Evolutionary conservation across 2,113 vertebrate species (phyloP).

Genomic region (Hippopotamus amphibius): DNA sequence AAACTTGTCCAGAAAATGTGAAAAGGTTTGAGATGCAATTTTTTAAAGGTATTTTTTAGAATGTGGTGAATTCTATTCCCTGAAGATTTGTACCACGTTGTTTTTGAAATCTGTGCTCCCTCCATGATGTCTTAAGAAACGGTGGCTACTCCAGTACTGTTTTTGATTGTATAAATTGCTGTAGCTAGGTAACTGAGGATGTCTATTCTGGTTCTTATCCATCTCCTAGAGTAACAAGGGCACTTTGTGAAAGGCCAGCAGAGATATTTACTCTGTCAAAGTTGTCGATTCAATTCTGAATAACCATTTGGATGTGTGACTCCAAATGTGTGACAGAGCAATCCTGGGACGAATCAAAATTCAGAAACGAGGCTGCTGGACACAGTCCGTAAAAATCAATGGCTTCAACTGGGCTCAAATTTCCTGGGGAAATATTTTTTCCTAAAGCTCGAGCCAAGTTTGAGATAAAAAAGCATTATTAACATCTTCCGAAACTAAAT

Average conservation of each 20-base stretch:
- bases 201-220: constrained; percentile 41
- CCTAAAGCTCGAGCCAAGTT: constrained; percentile 62
- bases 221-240: constrained; percentile 52
- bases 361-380: constrained; percentile 24
- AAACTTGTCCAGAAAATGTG: background rate
- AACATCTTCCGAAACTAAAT: constrained; percentile 63
- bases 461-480: constrained; percentile 54
- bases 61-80: background rate
- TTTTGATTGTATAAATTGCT: constrained; percentile 20
- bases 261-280: constrained; percentile 48
- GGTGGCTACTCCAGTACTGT: background rate
- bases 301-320: background rate
- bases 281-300: constrained; percentile 56
- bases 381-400: constrained; percentile 4
- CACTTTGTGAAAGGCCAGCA: constrained; percentile 50
- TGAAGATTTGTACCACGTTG: background rate
- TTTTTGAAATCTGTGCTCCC: background rate
- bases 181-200: constrained; percentile 15
- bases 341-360: background rate
- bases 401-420: constrained; percentile 51
- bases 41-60: background rate
- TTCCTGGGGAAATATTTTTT: constrained; percentile 72
- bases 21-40: background rate
- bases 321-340: background rate
- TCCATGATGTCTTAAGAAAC: background rate